Conservation (phyloP, 1,140 invertebrate genomes). For the Asobara japonica region DNA sequence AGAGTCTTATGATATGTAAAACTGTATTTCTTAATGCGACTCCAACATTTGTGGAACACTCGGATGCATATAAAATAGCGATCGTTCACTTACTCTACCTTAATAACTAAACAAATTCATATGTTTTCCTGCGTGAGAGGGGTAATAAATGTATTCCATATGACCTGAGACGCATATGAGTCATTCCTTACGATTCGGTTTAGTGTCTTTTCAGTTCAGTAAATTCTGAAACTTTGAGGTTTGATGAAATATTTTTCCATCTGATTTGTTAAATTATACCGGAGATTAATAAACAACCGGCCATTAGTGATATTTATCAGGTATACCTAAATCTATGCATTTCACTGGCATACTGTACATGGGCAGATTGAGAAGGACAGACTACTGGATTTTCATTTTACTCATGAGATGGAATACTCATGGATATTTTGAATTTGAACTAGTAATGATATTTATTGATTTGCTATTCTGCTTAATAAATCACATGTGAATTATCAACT, state of each 20-base stretch:
- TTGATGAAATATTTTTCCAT: slow-evolving; percentile 8
- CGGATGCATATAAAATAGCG: slow-evolving; percentile 65
- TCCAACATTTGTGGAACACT: slow-evolving; percentile 61
- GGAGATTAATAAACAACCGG: slow-evolving; percentile 57
- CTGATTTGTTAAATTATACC: slow-evolving; percentile 39
- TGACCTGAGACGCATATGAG: slow-evolving; percentile 2
- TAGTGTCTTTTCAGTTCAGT: not conserved
- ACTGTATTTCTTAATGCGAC: slow-evolving; percentile 47
- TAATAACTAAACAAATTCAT: slow-evolving; percentile 50
- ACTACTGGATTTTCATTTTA: not conserved
- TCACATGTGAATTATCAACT: slow-evolving; percentile 52
- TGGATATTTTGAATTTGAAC: slow-evolving; percentile 35
- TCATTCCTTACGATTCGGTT: not conserved
- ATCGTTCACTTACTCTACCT: slow-evolving; percentile 54
- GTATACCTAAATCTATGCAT: slow-evolving; percentile 54
- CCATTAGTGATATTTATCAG: slow-evolving; percentile 60
- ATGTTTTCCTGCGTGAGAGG: too few relatives aligned
- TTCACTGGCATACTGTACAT: slow-evolving; percentile 59
- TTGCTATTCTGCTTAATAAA: slow-evolving; percentile 51
- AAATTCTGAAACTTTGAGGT: not conserved
- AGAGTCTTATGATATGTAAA: slow-evolving; percentile 19
- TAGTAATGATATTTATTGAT: slow-evolving; percentile 30
- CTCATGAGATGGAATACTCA: slow-evolving; percentile 31
- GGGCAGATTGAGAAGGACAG: slow-evolving; percentile 30
- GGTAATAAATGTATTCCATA: slow-evolving; percentile 21